Percentiles rank a stretch among this genome's conserved stretches.
phyloP scores from a whole-genome alignment of 1,140 invertebrate species.

The Stratiolaelaps scimitus region DNA sequence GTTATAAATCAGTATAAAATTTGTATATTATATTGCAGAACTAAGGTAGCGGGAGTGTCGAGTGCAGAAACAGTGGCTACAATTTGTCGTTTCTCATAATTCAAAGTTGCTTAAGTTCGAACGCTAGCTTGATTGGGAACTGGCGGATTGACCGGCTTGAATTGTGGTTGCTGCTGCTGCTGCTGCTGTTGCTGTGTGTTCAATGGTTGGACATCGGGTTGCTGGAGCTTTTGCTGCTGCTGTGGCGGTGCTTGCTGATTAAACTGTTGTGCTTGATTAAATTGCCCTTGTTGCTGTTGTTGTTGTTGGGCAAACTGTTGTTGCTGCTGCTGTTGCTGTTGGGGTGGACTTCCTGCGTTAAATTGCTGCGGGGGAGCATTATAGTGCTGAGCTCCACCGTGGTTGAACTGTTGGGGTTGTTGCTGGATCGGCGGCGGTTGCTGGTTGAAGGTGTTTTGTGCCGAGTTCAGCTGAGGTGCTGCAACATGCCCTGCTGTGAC shows the following conservation, averaged over 20 bases:
- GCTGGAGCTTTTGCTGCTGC: constrained; percentile 13
- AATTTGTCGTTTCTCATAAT: too few relatives aligned
- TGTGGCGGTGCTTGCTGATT: constrained; percentile 31
- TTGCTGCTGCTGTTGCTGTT: constrained; percentile 32
- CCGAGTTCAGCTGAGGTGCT: too few relatives aligned
- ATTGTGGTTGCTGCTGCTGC: not conserved
- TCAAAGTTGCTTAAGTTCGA: too few relatives aligned
- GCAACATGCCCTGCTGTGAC: too few relatives aligned
- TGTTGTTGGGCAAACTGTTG: constrained; percentile 31
- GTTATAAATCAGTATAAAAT: too few relatives aligned
- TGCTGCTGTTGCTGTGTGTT: not conserved
- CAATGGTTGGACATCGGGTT: not conserved
- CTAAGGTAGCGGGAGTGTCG: too few relatives aligned
- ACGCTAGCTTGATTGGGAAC: not conserved
- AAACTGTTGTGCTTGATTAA: constrained; percentile 32
- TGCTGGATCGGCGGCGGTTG: constrained; percentile 4
- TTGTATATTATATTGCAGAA: too few relatives aligned
- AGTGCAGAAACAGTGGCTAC: too few relatives aligned
- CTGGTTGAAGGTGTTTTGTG: not conserved
- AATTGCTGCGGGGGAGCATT: too few relatives aligned
- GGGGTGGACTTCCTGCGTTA: not conserved
- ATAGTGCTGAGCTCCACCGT: too few relatives aligned
- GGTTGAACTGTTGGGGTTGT: too few relatives aligned
- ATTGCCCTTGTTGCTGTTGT: constrained; percentile 33
- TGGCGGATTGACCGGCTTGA: not conserved